Conservation (phyloP, 2,888 invertebrate genomes). For the Dusona sp. region DNA sequence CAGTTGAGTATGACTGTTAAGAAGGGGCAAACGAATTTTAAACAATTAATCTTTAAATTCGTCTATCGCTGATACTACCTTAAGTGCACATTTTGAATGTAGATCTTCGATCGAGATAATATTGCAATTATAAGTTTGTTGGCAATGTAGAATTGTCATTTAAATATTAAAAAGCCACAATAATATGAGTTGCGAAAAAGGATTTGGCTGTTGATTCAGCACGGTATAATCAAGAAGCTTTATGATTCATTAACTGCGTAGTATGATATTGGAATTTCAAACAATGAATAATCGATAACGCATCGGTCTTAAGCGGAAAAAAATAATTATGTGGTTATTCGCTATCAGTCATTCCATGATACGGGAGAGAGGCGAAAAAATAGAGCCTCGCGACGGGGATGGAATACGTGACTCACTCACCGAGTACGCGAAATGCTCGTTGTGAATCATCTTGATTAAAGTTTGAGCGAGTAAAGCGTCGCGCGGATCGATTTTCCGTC, state of each 20-base stretch:
- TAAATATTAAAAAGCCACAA: not conserved
- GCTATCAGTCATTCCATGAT: slow-evolving; percentile 34
- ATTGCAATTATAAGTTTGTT: too few species aligned
- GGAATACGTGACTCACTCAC: slow-evolving; percentile 65
- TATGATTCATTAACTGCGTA: not conserved
- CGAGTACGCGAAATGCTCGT: slow-evolving; percentile 60
- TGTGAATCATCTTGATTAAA: slow-evolving; percentile 69
- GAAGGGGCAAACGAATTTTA: too few species aligned
- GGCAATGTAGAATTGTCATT: not conserved
- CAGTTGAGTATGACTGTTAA: too few species aligned
- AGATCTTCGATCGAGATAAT: too few species aligned
- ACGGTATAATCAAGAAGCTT: not conserved
- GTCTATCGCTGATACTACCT: too few species aligned
- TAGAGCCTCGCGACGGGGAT: slow-evolving; percentile 47
- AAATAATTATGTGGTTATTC: slow-evolving; percentile 29
- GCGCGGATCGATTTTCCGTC: slow-evolving; percentile 67
- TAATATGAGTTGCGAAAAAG: not conserved
- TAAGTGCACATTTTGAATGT: too few species aligned
- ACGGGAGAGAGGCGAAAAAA: slow-evolving; percentile 29
- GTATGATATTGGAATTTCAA: not conserved
- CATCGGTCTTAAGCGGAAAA: slow-evolving; percentile 1
- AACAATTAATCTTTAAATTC: too few species aligned
- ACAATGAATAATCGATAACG: slow-evolving; percentile 38
- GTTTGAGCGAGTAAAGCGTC: slow-evolving; percentile 62
- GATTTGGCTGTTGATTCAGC: not conserved